A percentile compares a stretch with the other conserved stretches of the same genome.
phyloP scores from a whole-genome alignment of 2,797 vertebrate species.

The Hippoglossus hippoglossus region DNA sequence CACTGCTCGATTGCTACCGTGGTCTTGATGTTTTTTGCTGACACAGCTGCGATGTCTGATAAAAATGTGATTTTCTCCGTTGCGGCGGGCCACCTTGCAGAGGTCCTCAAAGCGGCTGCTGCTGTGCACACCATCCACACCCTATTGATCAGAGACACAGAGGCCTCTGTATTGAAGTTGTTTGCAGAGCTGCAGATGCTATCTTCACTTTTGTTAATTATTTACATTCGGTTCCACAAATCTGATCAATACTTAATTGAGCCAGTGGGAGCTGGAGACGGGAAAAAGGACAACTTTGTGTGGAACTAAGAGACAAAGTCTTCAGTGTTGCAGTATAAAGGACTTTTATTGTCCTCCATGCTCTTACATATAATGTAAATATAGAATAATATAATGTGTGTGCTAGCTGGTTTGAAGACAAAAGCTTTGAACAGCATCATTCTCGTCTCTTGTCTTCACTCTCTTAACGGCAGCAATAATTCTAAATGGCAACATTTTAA shows the following conservation, averaged over 20 bases:
- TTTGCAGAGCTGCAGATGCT: constrained; percentile 76
- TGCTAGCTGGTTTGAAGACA: constrained; percentile 29
- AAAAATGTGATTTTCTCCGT: constrained; percentile 67
- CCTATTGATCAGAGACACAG: constrained; percentile 75
- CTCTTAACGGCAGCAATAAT: constrained; percentile 47
- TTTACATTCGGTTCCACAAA: constrained; percentile 77
- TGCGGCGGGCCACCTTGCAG: constrained; percentile 55
- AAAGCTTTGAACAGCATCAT: constrained; percentile 22
- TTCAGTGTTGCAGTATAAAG: constrained; percentile 26
- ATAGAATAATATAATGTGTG: background rate
- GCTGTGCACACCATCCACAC: constrained; percentile 51
- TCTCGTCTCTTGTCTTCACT: constrained; percentile 24
- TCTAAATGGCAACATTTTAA: constrained; percentile 59
- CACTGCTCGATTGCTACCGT: constrained; percentile 44
- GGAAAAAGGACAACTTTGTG: constrained; percentile 66
- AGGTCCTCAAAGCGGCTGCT: constrained; percentile 48
- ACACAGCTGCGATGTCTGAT: constrained; percentile 70
- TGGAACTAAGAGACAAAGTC: constrained; percentile 39
- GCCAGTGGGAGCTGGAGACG: constrained; percentile 53
- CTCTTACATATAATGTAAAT: constrained; percentile 5
- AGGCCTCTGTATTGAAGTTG: constrained; percentile 68
- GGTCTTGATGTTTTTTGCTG: constrained; percentile 67
- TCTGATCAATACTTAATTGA: constrained; percentile 83
- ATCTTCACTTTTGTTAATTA: constrained; percentile 79
- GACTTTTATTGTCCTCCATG: too few species aligned